Percentiles rank a stretch among this genome's conserved stretches.
Evolutionary conservation across 2,113 vertebrate genomes (phyloP).

Genomic region (Phylloscopus trochilus): DNA sequence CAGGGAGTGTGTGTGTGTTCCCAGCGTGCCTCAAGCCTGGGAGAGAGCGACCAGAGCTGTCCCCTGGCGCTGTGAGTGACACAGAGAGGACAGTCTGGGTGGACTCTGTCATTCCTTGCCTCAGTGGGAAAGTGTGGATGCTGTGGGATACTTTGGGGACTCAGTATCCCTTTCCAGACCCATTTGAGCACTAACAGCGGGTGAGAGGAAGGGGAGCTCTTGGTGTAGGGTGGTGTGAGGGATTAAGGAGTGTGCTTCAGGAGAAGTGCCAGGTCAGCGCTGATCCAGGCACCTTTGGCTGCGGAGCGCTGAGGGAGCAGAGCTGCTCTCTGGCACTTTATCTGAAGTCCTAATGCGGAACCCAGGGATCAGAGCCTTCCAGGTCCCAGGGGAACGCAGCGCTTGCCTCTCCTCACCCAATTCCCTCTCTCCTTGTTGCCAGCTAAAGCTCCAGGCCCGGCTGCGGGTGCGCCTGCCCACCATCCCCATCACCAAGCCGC

Average conservation of each 20-base stretch:
- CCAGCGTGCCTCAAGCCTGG: fast-evolving
- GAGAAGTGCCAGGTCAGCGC: background rate
- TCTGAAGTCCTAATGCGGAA: fast-evolving
- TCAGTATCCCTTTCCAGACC: background rate
- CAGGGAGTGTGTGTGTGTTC: background rate
- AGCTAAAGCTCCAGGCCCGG: slow-evolving; percentile 78
- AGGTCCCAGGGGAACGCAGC: fast-evolving
- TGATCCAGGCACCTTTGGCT: background rate
- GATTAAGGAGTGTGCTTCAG: fast-evolving
- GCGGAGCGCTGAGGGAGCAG: background rate
- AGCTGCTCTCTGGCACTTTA: background rate
- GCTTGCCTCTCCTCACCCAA: fast-evolving
- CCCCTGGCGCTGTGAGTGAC: fast-evolving
- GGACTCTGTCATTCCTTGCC: background rate
- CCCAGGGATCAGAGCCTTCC: background rate
- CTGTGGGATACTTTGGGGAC: background rate
- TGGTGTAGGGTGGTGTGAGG: background rate
- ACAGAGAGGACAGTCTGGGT: background rate
- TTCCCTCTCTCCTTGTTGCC: background rate
- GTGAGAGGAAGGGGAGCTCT: background rate
- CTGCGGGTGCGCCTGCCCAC: slow-evolving; percentile 78
- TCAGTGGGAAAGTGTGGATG: background rate
- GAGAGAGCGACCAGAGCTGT: background rate
- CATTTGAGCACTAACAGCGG: background rate
- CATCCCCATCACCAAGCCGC: slow-evolving; percentile 82